phyloP scores from a whole-genome alignment of 2,797 vertebrate species.

The Tauraco hartlaubi region DNA sequence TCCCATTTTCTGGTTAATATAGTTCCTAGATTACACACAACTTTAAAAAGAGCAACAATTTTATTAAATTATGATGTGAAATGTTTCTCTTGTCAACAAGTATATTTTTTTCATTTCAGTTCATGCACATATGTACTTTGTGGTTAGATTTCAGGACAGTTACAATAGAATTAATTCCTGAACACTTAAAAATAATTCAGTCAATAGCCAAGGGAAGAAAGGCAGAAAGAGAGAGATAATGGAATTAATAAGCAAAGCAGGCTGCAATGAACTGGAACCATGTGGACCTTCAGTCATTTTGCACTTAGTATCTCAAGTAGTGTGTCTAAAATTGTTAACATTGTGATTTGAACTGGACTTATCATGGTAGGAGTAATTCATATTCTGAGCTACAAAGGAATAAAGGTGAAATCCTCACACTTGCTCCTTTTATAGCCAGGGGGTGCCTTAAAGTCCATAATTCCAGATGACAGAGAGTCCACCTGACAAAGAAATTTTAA shows the following conservation, averaged over 20 bases:
- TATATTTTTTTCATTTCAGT: constrained; percentile 31
- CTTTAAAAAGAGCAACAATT: constrained; percentile 31
- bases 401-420: background rate
- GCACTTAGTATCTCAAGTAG: background rate
- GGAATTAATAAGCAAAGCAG: background rate
- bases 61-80: constrained; percentile 63
- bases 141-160: constrained; percentile 42
- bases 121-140: background rate
- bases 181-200: background rate
- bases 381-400: background rate
- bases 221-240: background rate
- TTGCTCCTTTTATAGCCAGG: background rate
- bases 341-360: background rate
- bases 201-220: background rate
- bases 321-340: background rate
- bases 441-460: background rate
- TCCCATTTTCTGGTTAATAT: constrained; percentile 59
- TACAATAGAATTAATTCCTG: background rate
- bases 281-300: background rate
- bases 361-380: background rate
- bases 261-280: background rate
- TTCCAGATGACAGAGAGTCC: background rate
- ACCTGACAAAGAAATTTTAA: background rate
- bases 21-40: constrained; percentile 39
- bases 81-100: constrained; percentile 28